A percentile compares a stretch with the other conserved stretches of the same genome.
These are phyloP conservation scores for Hestina assimilis DNA, from an alignment of 1,140 invertebrate species.

Conservation along the genomic window DNA sequence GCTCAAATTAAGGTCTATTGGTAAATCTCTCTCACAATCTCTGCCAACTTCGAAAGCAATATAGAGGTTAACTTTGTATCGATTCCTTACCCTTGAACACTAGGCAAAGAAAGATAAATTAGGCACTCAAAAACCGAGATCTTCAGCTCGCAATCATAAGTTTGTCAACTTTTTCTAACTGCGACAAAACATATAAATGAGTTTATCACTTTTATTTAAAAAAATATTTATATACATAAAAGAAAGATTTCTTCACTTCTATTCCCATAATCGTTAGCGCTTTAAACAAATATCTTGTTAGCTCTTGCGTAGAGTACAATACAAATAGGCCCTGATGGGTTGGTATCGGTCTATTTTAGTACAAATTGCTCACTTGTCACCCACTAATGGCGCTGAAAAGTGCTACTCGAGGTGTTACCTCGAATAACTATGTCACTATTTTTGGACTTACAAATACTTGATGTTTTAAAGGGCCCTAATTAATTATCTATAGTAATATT, in stretches of 20 bases:
- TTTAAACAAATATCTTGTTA: constrained; percentile 13
- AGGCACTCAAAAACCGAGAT: too few species aligned
- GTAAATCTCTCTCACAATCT: too few species aligned
- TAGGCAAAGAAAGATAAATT: too few species aligned
- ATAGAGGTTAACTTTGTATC: too few species aligned
- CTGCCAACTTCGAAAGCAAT: too few species aligned
- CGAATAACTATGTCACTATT: constrained; percentile 1
- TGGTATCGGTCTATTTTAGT: constrained; percentile 18
- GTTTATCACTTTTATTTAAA: neutral
- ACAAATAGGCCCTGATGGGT: constrained; percentile 10
- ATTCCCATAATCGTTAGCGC: constrained; percentile 21
- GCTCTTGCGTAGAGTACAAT: neutral
- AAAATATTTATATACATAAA: neutral
- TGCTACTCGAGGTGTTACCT: constrained; percentile 8
- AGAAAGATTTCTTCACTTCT: constrained; percentile 11
- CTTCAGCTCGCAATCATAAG: too few species aligned
- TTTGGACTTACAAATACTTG: neutral
- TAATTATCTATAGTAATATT: neutral
- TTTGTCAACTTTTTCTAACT: too few species aligned
- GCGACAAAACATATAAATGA: neutral
- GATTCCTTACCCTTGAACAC: too few species aligned
- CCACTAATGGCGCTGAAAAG: constrained; percentile 19
- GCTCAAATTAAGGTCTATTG: too few species aligned
- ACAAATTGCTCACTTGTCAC: constrained; percentile 25
- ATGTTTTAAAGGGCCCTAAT: neutral